A percentile compares a stretch with the other conserved stretches of the same genome.
phyloP scores from a whole-genome alignment of 2,888 invertebrate genomes.

The Diadromus collaris region DNA sequence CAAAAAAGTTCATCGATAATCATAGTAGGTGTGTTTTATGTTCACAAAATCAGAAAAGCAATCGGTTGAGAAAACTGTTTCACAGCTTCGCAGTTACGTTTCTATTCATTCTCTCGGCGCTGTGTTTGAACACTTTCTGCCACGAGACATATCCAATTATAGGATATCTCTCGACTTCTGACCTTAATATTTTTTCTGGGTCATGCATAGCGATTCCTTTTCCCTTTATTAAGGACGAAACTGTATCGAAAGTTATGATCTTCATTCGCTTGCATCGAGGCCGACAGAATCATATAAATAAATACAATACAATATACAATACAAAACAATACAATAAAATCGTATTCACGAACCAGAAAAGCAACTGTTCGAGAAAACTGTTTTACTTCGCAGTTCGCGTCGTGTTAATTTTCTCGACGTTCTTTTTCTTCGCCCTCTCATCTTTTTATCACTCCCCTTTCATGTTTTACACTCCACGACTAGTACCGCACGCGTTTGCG shows the following conservation, averaged over 20 bases:
- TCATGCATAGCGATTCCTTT: neutral
- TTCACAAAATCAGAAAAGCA: no score
- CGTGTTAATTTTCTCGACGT: neutral
- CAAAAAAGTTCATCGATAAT: no score
- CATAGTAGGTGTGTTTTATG: no score
- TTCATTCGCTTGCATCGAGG: neutral
- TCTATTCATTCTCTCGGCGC: no score
- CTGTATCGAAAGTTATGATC: neutral
- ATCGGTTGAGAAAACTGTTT: no score
- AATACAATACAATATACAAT: no score
- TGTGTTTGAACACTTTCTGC: no score
- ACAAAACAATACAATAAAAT: no score
- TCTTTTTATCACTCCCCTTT: neutral
- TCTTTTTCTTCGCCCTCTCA: neutral
- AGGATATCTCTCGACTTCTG: no score
- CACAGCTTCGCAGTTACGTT: no score
- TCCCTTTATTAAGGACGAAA: neutral
- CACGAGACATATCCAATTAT: no score
- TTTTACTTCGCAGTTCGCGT: neutral
- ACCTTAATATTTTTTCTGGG: slow-evolving; percentile 9
- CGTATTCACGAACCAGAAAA: neutral
- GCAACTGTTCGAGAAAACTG: neutral
- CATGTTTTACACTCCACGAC: slow-evolving; percentile 1
- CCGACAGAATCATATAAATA: neutral
- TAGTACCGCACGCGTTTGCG: slow-evolving; percentile 12